A percentile compares a stretch with the other conserved stretches of the same genome.
Conservation (phyloP, 2,113 vertebrate species). For the Perognathus longimembris region DNA sequence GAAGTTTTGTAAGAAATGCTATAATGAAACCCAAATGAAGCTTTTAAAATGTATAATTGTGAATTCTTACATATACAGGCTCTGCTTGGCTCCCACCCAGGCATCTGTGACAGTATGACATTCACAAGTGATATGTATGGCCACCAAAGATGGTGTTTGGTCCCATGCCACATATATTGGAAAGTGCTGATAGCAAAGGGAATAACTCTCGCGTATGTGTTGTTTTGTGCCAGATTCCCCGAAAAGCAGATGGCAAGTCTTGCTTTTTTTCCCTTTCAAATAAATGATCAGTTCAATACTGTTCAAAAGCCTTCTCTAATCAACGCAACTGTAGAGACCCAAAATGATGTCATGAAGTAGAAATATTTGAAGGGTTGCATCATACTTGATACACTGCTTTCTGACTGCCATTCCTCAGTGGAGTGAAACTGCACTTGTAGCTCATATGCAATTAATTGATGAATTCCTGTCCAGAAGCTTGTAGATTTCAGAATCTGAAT, state of each 20-base stretch:
- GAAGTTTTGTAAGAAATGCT: background rate
- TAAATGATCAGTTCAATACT: slow-evolving; percentile 31
- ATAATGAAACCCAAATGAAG: slow-evolving; percentile 6
- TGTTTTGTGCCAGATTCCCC: background rate
- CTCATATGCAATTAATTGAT: background rate
- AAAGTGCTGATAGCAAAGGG: background rate
- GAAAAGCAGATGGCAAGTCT: background rate
- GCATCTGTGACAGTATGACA: background rate
- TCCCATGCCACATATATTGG: accelerated
- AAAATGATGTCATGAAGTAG: background rate
- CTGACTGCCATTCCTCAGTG: background rate
- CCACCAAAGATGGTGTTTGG: background rate
- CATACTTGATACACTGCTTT: background rate
- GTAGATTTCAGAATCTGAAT: background rate
- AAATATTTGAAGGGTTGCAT: background rate
- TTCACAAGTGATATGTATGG: background rate
- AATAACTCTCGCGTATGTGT: background rate
- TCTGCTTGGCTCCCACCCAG: background rate
- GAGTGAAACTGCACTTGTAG: background rate
- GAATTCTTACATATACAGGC: background rate
- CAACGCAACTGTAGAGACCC: background rate
- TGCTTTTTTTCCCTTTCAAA: background rate
- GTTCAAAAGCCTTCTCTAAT: background rate
- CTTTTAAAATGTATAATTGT: background rate
- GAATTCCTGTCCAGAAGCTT: background rate